phyloP scores from a whole-genome alignment of 1,140 invertebrate species.

The Dendrolimus punctatus region DNA sequence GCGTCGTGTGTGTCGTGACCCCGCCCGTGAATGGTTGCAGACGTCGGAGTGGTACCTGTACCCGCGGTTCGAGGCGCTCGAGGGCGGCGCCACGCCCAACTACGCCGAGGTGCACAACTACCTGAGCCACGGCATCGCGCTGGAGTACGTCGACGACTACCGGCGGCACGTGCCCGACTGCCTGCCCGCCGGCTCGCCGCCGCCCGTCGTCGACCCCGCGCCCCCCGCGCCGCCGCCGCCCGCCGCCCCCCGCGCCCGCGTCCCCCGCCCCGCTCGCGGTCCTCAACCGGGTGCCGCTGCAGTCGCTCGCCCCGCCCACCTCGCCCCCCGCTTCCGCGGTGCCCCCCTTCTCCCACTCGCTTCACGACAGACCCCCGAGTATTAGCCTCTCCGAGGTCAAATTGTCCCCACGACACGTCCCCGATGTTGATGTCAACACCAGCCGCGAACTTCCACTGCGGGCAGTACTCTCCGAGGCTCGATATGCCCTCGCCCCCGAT shows the following conservation, averaged over 20 bases:
- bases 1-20: neutral
- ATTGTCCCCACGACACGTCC: too few relatives aligned
- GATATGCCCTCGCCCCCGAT: too few relatives aligned
- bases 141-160: slow-evolving; percentile 28
- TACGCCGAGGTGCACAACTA: slow-evolving; percentile 1
- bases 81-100: neutral
- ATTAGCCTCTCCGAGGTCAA: too few relatives aligned
- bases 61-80: neutral
- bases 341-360: too few relatives aligned
- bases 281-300: slow-evolving; percentile 17
- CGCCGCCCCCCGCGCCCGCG: slow-evolving; percentile 34
- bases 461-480: too few relatives aligned
- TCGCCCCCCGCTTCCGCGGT: too few relatives aligned
- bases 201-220: slow-evolving; percentile 32
- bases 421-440: too few relatives aligned
- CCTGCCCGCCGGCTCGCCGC: slow-evolving; percentile 18
- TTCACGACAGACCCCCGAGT: too few relatives aligned
- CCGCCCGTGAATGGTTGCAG: neutral
- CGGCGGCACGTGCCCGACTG: slow-evolving; percentile 23
- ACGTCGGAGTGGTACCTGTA: neutral
- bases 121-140: slow-evolving; percentile 6
- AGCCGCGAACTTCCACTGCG: too few relatives aligned
- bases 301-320: neutral
- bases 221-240: slow-evolving; percentile 16
- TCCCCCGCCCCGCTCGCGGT: slow-evolving; percentile 36